Evolutionary conservation across 2,113 vertebrate genomes (phyloP).

Genomic region (Myanophis thanlyinensis): DNA sequence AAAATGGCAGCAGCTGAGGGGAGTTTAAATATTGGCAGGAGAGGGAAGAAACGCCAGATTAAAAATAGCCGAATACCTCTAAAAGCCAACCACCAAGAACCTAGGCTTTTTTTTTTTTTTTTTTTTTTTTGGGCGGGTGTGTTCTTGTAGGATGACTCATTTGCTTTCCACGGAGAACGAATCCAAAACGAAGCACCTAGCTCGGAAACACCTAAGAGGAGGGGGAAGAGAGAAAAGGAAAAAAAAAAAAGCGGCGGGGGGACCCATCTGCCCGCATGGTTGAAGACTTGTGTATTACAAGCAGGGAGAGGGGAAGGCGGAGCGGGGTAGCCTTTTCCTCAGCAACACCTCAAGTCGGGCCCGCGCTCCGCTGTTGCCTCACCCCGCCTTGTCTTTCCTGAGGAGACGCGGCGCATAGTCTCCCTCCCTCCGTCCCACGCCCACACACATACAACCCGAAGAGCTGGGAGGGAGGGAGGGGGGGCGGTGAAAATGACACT

Average conservation of each 20-base stretch:
- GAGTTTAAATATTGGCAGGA: not conserved
- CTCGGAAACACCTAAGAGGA: slow-evolving; percentile 3
- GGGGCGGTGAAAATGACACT: not conserved
- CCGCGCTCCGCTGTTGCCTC: not conserved
- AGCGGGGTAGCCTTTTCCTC: rapidly evolving
- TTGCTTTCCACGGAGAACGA: not conserved
- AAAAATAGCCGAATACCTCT: not conserved
- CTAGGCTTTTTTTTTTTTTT: too few species aligned
- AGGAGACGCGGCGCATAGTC: slow-evolving; percentile 7
- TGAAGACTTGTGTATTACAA: slow-evolving; percentile 52
- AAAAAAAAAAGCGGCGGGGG: too few species aligned
- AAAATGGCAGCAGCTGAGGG: not conserved
- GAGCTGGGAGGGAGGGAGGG: not conserved
- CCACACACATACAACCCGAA: not conserved
- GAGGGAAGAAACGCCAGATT: not conserved
- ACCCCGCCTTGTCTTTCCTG: not conserved
- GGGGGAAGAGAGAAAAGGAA: rapidly evolving
- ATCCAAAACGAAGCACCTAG: slow-evolving; percentile 19
- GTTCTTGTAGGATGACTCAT: rapidly evolving
- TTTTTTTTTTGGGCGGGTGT: not conserved
- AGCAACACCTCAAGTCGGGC: not conserved
- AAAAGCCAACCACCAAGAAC: slow-evolving; percentile 5
- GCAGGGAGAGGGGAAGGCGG: not conserved
- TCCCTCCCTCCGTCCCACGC: not conserved
- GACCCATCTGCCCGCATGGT: too few species aligned